These are phyloP conservation scores for Palaemon carinicauda DNA, from an alignment of 1,140 invertebrate genomes.

Conservation along the genomic window DNA sequence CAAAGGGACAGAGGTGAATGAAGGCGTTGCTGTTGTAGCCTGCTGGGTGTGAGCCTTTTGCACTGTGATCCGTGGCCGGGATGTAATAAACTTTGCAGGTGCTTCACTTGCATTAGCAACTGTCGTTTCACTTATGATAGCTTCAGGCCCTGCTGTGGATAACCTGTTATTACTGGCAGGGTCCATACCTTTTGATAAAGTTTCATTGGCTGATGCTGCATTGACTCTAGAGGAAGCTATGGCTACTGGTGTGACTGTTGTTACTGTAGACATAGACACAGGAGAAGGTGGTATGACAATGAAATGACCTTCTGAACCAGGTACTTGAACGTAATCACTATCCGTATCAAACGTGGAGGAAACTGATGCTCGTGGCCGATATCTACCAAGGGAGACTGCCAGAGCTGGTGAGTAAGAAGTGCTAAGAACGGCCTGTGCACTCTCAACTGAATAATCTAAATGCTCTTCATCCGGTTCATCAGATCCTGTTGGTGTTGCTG, in stretches of 20 bases:
- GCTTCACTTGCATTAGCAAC: constrained; percentile 57
- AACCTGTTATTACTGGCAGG: constrained; percentile 3
- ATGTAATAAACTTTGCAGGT: constrained; percentile 63
- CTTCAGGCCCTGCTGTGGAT: constrained; percentile 13
- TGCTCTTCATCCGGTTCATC: constrained; percentile 41
- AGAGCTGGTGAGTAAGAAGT: constrained; percentile 34
- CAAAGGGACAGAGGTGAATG: constrained; percentile 59
- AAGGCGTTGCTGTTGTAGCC: constrained; percentile 61
- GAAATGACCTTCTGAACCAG: constrained; percentile 27
- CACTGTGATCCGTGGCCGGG: constrained; percentile 62
- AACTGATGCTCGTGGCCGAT: constrained; percentile 79
- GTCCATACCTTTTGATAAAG: not conserved
- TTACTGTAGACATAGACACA: constrained; percentile 59
- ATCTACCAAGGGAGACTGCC: constrained; percentile 60
- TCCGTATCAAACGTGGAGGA: constrained; percentile 85
- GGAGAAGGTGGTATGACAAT: constrained; percentile 42
- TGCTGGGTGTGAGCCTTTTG: constrained; percentile 63
- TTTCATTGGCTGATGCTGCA: not conserved
- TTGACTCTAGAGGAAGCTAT: constrained; percentile 53
- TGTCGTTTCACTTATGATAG: constrained; percentile 47
- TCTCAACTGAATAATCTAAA: constrained; percentile 57
- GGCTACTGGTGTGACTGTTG: constrained; percentile 57
- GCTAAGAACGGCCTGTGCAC: constrained; percentile 46
- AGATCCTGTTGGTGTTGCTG: constrained; percentile 3
- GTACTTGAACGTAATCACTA: constrained; percentile 78